Evolutionary conservation across 2,113 vertebrate genomes (phyloP).

Genomic region (Notiomystis cincta): DNA sequence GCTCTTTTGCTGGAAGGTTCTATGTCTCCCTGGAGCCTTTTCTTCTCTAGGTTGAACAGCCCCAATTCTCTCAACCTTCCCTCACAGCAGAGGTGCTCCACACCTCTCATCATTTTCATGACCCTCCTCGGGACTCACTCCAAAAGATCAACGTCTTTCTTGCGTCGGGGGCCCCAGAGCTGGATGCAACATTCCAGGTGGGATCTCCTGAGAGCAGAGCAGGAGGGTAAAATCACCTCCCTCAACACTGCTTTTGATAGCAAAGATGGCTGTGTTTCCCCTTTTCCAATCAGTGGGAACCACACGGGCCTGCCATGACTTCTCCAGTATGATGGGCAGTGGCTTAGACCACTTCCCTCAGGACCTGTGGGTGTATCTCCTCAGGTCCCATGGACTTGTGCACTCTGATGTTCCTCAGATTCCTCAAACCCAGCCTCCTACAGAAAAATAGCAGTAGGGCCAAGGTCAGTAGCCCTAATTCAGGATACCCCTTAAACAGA

Average conservation of each 20-base stretch:
- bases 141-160: not conserved
- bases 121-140: not conserved
- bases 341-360: not conserved
- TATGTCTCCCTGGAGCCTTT: not conserved
- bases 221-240: not conserved
- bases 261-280: rapidly evolving
- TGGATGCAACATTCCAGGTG: not conserved
- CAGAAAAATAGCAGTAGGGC: not conserved
- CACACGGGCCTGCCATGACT: not conserved
- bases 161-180: not conserved
- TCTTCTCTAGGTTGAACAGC: not conserved
- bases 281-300: not conserved
- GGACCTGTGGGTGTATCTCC: not conserved
- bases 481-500: not conserved
- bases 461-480: not conserved
- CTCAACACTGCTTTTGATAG: rapidly evolving
- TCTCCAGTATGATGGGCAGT: too few relatives aligned
- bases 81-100: not conserved
- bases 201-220: not conserved
- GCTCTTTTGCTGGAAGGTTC: not conserved
- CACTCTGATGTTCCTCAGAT: not conserved
- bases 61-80: not conserved
- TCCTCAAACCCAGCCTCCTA: not conserved
- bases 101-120: not conserved
- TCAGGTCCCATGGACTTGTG: not conserved